Percentiles rank a stretch among this genome's conserved stretches.
phyloP scores from a whole-genome alignment of 2,113 vertebrate species.

The Sorex fumeus region DNA sequence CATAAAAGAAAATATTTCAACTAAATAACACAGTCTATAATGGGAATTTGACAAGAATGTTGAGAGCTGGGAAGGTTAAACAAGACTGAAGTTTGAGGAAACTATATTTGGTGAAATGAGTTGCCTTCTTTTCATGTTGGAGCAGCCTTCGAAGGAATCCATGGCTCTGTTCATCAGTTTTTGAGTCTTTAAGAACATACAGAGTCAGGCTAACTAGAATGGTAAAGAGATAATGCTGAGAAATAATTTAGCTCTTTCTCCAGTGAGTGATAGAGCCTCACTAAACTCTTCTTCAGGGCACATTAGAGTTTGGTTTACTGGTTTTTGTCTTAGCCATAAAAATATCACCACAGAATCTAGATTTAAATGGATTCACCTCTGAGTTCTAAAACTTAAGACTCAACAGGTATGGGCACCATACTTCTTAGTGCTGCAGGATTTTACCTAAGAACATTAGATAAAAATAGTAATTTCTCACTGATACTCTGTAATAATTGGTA shows the following conservation, averaged over 20 bases:
- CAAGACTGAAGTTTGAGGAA: neutral
- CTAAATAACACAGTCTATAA: neutral
- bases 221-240: neutral
- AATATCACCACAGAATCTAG: neutral
- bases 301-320: neutral
- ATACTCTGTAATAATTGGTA: neutral
- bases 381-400: neutral
- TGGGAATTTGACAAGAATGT: neutral
- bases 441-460: slow-evolving; percentile 12
- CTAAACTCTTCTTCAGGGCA: neutral
- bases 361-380: neutral
- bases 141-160: neutral
- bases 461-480: neutral
- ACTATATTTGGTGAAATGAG: accelerated
- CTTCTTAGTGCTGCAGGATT: neutral
- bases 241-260: neutral
- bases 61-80: no score
- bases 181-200: neutral
- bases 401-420: neutral
- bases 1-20: neutral
- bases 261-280: neutral
- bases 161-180: neutral
- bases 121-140: neutral
- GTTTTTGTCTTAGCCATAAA: neutral
- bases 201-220: neutral